phyloP scores from a whole-genome alignment of 2,888 invertebrate genomes.

The Agrochola litura region DNA sequence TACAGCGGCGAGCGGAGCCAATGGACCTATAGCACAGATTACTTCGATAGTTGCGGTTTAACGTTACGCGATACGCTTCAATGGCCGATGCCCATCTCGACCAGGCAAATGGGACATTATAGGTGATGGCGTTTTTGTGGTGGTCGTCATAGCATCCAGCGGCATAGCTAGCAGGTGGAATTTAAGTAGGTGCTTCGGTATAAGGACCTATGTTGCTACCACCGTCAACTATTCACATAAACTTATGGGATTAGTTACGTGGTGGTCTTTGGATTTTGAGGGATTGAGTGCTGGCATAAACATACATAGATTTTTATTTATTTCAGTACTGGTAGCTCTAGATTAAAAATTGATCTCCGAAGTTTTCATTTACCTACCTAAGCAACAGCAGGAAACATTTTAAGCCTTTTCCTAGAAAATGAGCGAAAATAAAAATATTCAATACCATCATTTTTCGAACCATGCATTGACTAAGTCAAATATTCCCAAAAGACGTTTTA shows the following conservation, averaged over 20 bases:
- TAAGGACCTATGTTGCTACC: background rate
- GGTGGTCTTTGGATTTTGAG: background rate
- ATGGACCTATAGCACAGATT: constrained; percentile 52
- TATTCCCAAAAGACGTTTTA: background rate
- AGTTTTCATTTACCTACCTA: background rate
- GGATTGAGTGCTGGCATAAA: background rate
- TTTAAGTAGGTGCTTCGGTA: constrained; percentile 28
- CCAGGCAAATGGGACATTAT: constrained; percentile 54
- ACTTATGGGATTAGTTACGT: background rate
- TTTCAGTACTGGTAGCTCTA: background rate
- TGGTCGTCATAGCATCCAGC: background rate
- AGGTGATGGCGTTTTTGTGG: constrained; percentile 50
- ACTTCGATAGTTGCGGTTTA: constrained; percentile 64
- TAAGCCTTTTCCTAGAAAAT: background rate
- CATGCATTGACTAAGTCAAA: background rate
- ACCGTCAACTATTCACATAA: background rate
- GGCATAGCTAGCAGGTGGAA: too few relatives aligned
- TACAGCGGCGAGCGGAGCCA: constrained; percentile 45
- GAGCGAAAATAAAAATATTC: background rate
- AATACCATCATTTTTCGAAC: background rate
- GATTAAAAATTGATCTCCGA: background rate
- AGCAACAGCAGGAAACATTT: rapidly evolving
- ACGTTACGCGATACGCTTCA: constrained; percentile 60
- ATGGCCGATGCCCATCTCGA: constrained; percentile 43
- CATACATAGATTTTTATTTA: background rate